phyloP scores from a whole-genome alignment of 2,797 vertebrate species.

The Decapterus maruadsi region DNA sequence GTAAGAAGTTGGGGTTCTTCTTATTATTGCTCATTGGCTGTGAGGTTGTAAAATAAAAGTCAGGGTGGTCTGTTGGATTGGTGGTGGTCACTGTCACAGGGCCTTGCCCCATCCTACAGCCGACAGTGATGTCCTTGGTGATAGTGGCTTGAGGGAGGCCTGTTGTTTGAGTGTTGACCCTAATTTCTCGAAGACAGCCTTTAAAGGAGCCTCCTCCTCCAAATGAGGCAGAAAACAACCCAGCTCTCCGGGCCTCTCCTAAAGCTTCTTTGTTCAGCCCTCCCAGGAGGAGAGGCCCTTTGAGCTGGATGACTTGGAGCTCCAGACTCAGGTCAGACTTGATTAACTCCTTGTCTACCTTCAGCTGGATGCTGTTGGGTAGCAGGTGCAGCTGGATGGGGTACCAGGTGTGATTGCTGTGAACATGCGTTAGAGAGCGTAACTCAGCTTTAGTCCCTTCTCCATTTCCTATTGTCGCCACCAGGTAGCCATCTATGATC shows the following conservation, averaged over 20 bases:
- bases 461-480: slow-evolving; percentile 81
- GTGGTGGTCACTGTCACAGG: slow-evolving; percentile 26
- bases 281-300: slow-evolving; percentile 88
- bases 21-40: slow-evolving; percentile 43
- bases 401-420: slow-evolving; percentile 87
- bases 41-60: slow-evolving; percentile 47
- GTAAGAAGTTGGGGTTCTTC: slow-evolving; percentile 74
- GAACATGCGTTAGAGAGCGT: slow-evolving; percentile 80
- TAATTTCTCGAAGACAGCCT: slow-evolving; percentile 90
- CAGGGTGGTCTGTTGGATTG: slow-evolving; percentile 30
- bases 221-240: slow-evolving; percentile 39
- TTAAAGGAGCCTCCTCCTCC: slow-evolving; percentile 88
- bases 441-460: slow-evolving; percentile 80
- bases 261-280: slow-evolving; percentile 83
- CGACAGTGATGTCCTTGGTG: slow-evolving; percentile 90
- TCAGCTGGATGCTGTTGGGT: slow-evolving; percentile 83
- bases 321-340: slow-evolving; percentile 76
- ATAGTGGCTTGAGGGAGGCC: slow-evolving; percentile 87
- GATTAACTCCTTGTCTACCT: slow-evolving; percentile 85
- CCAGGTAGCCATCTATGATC: slow-evolving; percentile 86
- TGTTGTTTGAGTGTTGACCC: slow-evolving; percentile 83
- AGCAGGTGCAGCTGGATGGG: slow-evolving; percentile 84
- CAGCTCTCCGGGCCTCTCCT: slow-evolving; percentile 76
- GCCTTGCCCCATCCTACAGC: slow-evolving; percentile 80
- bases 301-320: slow-evolving; percentile 78